These are phyloP conservation scores for Metallyticus violacea DNA, from an alignment of 2,888 invertebrate species.

Conservation along the genomic window DNA sequence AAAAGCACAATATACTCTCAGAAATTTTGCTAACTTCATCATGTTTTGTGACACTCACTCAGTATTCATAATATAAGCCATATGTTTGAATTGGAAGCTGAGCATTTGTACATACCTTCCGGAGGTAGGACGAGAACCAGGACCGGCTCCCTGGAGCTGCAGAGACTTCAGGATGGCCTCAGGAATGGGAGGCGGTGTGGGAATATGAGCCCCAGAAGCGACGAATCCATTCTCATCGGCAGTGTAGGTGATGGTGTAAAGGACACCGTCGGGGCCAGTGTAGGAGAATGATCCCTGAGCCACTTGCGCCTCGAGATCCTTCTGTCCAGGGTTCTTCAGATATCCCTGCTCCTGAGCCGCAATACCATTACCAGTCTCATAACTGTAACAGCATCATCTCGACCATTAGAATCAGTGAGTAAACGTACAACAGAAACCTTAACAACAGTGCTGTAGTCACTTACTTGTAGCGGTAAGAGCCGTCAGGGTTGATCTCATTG, in stretches of 20 bases:
- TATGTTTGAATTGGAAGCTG: not conserved
- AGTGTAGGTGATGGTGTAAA: constrained; percentile 50
- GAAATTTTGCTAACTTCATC: too few species aligned
- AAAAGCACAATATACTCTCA: too few species aligned
- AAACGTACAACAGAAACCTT: not conserved
- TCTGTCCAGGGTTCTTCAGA: constrained; percentile 54
- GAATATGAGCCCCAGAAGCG: constrained; percentile 73
- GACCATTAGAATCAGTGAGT: not conserved
- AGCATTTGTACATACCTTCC: not conserved
- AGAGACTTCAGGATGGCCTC: constrained; percentile 32
- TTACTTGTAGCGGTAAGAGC: constrained; percentile 53
- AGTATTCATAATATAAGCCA: not conserved
- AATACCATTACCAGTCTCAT: constrained; percentile 60
- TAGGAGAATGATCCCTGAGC: constrained; percentile 71
- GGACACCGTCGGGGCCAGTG: constrained; percentile 66
- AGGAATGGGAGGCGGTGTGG: constrained; percentile 33
- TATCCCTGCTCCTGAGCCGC: constrained; percentile 57
- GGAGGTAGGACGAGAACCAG: constrained; percentile 37
- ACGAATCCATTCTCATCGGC: constrained; percentile 83
- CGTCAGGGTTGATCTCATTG: constrained; percentile 55
- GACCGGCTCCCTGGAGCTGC: constrained; percentile 16
- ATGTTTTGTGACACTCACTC: too few species aligned
- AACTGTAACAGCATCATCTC: constrained; percentile 41
- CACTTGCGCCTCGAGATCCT: constrained; percentile 34
- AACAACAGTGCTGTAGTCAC: constrained; percentile 30